Percentiles rank a stretch among this genome's conserved stretches.
These are phyloP conservation scores for Jacana jacana DNA, from an alignment of 2,113 vertebrate species.

Conservation along the genomic window DNA sequence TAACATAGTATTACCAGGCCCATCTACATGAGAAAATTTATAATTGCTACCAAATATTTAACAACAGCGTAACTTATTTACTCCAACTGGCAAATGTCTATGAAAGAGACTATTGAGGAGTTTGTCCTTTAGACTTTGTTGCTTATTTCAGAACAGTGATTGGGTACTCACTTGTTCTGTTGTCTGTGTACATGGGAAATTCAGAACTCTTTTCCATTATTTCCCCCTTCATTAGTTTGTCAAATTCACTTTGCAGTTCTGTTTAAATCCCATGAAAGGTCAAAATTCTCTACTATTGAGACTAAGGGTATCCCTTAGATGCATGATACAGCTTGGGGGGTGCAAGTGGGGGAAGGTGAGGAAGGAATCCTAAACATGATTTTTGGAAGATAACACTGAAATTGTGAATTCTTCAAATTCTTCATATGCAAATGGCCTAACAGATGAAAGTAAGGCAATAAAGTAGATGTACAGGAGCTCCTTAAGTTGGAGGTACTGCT, in stretches of 20 bases:
- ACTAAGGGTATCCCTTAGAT: background rate
- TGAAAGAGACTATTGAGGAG: background rate
- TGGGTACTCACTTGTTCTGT: background rate
- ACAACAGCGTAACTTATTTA: background rate
- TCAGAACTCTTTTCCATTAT: background rate
- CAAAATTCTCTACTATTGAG: background rate
- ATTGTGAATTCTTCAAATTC: background rate
- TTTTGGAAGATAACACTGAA: background rate
- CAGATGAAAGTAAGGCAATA: background rate
- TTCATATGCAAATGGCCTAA: background rate
- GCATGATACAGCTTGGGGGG: background rate
- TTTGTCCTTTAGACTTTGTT: background rate
- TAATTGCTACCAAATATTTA: background rate
- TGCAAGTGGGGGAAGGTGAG: too few relatives aligned
- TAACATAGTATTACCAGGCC: background rate
- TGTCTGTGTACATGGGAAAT: background rate
- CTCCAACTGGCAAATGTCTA: background rate
- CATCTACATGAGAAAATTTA: background rate
- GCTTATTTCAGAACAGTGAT: background rate
- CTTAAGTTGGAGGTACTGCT: background rate
- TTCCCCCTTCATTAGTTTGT: background rate
- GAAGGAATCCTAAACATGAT: background rate
- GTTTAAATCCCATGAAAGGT: background rate
- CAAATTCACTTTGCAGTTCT: background rate
- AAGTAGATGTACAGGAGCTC: background rate